Conservation (phyloP, 2,888 invertebrate species). For the Chesias legatella region DNA sequence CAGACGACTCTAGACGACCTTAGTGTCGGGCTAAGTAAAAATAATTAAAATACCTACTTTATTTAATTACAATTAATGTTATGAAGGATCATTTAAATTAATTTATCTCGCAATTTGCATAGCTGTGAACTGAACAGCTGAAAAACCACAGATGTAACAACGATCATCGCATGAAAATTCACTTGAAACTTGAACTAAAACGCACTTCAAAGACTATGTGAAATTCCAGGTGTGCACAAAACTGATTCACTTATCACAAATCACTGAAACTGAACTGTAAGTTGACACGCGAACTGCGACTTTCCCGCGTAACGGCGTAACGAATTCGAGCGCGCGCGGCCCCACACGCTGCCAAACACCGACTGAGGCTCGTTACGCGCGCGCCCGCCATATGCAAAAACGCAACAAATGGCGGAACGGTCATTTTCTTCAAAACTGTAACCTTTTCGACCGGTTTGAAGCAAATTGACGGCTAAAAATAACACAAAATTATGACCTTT, state of each 20-base stretch:
- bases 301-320: conserved; percentile 60
- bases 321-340: conserved; percentile 42
- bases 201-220: conserved; percentile 17
- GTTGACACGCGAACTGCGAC: conserved; percentile 34
- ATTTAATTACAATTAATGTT: no score
- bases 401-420: conserved; percentile 15
- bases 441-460: conserved; percentile 55
- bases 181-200: conserved; percentile 3
- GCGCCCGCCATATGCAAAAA: no score
- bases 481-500: conserved; percentile 27
- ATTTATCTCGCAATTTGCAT: conserved; percentile 8
- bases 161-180: conserved; percentile 44
- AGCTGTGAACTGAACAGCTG: conserved; percentile 29
- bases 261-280: conserved; percentile 22
- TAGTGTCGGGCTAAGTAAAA: no score
- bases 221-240: conserved; percentile 19
- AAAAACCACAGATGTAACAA: conserved; percentile 35
- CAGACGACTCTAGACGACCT: no score
- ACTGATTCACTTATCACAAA: conserved; percentile 22
- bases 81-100: no score
- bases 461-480: conserved; percentile 50
- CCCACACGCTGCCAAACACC: conserved; percentile 34
- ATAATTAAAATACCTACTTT: no score
- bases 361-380: conserved; percentile 46
- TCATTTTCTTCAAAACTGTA: conserved; percentile 41